Percentiles rank a stretch among this genome's conserved stretches.
Evolutionary conservation across 2,797 vertebrate genomes (phyloP).

Genomic region (Crypturellus tataupa): DNA sequence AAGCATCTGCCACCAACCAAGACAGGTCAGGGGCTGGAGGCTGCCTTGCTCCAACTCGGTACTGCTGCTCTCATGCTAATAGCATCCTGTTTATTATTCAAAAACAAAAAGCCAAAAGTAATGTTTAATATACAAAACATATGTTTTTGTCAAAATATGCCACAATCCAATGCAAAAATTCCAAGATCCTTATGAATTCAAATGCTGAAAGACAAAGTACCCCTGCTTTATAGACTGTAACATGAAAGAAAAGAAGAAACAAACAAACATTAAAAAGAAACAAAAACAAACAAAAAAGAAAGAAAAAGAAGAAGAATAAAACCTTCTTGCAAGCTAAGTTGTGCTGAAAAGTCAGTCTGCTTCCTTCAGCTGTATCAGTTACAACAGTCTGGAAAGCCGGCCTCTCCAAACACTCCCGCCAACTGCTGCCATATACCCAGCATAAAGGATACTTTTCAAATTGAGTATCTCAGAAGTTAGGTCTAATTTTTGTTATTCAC

Average conservation of each 20-base stretch:
- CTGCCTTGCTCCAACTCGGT: not conserved
- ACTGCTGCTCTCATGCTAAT: not conserved
- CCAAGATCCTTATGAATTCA: not conserved
- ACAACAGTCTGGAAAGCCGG: conserved; percentile 42
- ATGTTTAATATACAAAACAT: not conserved
- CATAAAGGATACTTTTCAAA: conserved; percentile 29
- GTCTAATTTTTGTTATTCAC: conserved; percentile 28
- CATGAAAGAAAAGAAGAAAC: not conserved
- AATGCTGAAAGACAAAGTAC: not conserved
- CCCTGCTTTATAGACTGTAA: not conserved
- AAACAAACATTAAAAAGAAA: not conserved
- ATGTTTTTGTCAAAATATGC: not conserved
- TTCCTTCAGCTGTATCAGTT: conserved; percentile 53
- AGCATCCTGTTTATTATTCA: not conserved
- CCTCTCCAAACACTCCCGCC: conserved; percentile 25
- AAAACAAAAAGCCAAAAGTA: not conserved
- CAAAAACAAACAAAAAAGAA: not conserved
- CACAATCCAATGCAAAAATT: not conserved
- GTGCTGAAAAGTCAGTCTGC: not conserved
- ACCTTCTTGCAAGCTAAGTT: not conserved
- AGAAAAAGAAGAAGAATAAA: not conserved
- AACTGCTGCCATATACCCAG: not conserved
- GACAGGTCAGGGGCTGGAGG: not conserved
- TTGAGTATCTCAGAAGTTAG: conserved; percentile 3
- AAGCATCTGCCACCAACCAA: not conserved